Percentiles rank a stretch among this genome's conserved stretches.
These are phyloP conservation scores for Lobophora halterata DNA, from an alignment of 2,888 invertebrate species.

Conservation along the genomic window DNA sequence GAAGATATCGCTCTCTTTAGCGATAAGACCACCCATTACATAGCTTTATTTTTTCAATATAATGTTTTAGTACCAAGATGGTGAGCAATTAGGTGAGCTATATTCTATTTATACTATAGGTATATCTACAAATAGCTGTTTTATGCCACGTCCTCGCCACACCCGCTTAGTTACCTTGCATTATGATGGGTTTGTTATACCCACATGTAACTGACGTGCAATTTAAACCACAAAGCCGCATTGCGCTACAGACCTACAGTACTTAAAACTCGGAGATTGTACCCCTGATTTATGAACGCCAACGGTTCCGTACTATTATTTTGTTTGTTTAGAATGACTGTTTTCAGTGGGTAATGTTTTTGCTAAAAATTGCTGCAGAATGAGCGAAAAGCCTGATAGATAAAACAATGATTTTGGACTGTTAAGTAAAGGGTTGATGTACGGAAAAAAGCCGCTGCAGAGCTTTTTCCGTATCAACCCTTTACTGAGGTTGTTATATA, in stretches of 20 bases:
- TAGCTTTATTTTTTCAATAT: too few species aligned
- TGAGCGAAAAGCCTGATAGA: background rate
- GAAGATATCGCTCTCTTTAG: too few species aligned
- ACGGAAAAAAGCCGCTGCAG: too few species aligned
- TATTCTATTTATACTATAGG: too few species aligned
- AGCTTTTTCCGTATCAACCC: too few species aligned
- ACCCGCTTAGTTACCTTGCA: slow-evolving; percentile 39
- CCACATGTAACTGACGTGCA: slow-evolving; percentile 42
- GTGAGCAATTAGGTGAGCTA: too few species aligned
- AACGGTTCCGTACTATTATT: slow-evolving; percentile 27
- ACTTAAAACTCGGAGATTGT: slow-evolving; percentile 43
- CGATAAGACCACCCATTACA: too few species aligned
- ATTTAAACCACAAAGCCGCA: slow-evolving; percentile 54
- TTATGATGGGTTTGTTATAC: slow-evolving; percentile 21
- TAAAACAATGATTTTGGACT: too few species aligned
- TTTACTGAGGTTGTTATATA: too few species aligned
- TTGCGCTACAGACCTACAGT: slow-evolving; percentile 53
- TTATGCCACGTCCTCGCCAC: slow-evolving; percentile 28
- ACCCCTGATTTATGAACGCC: slow-evolving; percentile 32
- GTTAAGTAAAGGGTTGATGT: too few species aligned
- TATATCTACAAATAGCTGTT: too few species aligned
- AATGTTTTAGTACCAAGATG: too few species aligned
- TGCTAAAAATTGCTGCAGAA: slow-evolving; percentile 1
- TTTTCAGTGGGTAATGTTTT: slow-evolving; percentile 15
- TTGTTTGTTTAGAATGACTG: slow-evolving; percentile 21